Conservation (phyloP, 2,113 vertebrate genomes). For the Saguinus midas region DNA sequence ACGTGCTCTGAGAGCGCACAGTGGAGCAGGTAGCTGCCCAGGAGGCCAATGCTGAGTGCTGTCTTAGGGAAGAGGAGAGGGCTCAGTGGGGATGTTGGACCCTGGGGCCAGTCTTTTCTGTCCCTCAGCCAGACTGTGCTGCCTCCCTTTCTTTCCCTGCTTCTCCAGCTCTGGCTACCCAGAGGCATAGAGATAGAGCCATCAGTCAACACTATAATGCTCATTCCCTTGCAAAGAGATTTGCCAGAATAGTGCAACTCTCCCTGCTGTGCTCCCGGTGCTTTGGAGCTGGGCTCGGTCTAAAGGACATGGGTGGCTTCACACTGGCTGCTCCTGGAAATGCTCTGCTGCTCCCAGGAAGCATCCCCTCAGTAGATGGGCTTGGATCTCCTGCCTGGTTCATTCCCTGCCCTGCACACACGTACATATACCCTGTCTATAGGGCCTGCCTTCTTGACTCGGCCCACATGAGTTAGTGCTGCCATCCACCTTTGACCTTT, state of each 20-base stretch:
- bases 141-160: not conserved
- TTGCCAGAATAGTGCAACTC: not conserved
- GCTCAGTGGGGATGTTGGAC: not conserved
- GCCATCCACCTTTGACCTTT: not conserved
- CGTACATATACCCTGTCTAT: accelerated
- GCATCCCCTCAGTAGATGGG: not conserved
- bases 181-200: not conserved
- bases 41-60: not conserved
- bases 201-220: not conserved
- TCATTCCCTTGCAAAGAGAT: not conserved
- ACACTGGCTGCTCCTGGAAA: not conserved
- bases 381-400: not conserved
- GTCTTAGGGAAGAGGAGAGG: too few relatives aligned
- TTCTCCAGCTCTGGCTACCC: not conserved
- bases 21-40: conserved; percentile 88
- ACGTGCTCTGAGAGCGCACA: conserved; percentile 84
- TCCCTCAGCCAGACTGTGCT: not conserved
- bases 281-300: not conserved
- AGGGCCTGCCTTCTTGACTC: not conserved
- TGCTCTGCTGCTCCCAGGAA: not conserved
- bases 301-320: not conserved
- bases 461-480: not conserved
- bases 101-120: not conserved
- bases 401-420: not conserved
- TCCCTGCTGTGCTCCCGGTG: not conserved